Evolutionary conservation across 2,113 vertebrate genomes (phyloP), one percentile per base, ranked within the genome.

Genomic region (Gambusia affinis): DNA sequence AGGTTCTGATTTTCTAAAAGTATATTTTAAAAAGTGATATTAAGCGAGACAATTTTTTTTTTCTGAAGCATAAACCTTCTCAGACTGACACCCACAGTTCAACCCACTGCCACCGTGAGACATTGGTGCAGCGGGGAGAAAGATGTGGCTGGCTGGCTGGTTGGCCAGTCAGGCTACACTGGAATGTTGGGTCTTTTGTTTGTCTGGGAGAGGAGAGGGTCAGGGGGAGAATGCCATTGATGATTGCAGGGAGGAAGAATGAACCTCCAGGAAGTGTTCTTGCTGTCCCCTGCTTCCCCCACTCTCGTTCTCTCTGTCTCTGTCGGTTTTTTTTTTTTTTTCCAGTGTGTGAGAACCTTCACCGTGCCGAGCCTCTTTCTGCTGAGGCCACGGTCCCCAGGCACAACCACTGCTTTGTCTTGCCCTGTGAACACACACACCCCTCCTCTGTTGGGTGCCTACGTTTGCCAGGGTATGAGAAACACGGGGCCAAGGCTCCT

Each of bases 371-470:
- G 86, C 88, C 83, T 73, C 87, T 89, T 91, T 90, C 91, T 82
- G 60, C 85, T 85, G 89, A 89, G 92, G 83, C 82, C 89, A 84
- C 87, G 64, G 90, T 92, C 86, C 88, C 89, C 80, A 84, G 92
- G 89, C 91, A 93, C 94, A 94, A 94, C 93, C 88, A 88, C 91
- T 91, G 93, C 94, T 94, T 95, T 94, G 93, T 95, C 86, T 93
- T 85, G 22, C 87, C 91, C 88, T 90, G 89, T 93, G 92, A 94
- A 94, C 93, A 93, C 91, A 89, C 85, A 89, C 86, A 89, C 88
- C 91, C 89, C 90, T 89, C 92, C 91, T 85, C 88, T 92, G 82
- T 85, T 88, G 92, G 91, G 88, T 61, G 80, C 82, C 89, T 81
- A 81, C 82, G 47, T 86, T 86, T 89, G 87, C 90, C 89, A 87